phyloP scores from a whole-genome alignment of 2,797 vertebrate species.

The Fistularia commersonii region DNA sequence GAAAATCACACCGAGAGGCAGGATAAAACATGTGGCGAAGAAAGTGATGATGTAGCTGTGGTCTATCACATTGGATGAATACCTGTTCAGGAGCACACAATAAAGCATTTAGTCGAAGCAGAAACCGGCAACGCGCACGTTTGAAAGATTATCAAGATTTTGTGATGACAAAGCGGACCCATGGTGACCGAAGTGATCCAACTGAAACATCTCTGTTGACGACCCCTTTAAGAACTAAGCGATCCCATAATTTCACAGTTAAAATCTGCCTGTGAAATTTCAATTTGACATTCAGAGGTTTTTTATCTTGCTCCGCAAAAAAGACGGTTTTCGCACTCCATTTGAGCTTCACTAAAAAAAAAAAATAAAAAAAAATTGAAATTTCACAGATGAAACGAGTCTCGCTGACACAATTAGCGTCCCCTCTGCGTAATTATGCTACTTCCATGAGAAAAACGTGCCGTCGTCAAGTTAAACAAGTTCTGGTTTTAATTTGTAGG shows the following conservation, averaged over 20 bases:
- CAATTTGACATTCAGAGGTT: constrained; percentile 28
- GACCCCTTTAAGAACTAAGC: constrained; percentile 20
- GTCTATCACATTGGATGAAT: constrained; percentile 75
- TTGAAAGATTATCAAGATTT: too few species aligned
- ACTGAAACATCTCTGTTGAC: background rate
- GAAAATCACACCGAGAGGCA: constrained; percentile 84
- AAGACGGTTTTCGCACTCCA: constrained; percentile 29
- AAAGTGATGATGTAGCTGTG: constrained; percentile 85
- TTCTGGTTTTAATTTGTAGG: constrained; percentile 17
- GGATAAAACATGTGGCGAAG: constrained; percentile 84
- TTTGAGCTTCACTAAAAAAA: constrained; percentile 33
- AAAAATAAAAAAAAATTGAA: too few species aligned
- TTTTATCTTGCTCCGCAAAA: constrained; percentile 28
- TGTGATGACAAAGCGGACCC: too few species aligned
- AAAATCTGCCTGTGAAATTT: constrained; percentile 23
- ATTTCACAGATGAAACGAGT: constrained; percentile 40
- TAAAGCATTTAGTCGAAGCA: background rate
- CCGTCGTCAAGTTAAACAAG: constrained; percentile 11
- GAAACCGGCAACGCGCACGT: background rate
- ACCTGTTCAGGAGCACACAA: constrained; percentile 64
- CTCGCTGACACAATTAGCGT: constrained; percentile 28
- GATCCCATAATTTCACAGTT: constrained; percentile 11
- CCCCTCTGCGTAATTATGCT: constrained; percentile 33
- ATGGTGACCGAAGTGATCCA: too few species aligned
- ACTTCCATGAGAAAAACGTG: constrained; percentile 38